Evolutionary conservation across 35 echinoderm and acorn worm genomes (phyloP), one percentile per base, ranked within the genome.

Genomic region (Lytechinus variegatus): DNA sequence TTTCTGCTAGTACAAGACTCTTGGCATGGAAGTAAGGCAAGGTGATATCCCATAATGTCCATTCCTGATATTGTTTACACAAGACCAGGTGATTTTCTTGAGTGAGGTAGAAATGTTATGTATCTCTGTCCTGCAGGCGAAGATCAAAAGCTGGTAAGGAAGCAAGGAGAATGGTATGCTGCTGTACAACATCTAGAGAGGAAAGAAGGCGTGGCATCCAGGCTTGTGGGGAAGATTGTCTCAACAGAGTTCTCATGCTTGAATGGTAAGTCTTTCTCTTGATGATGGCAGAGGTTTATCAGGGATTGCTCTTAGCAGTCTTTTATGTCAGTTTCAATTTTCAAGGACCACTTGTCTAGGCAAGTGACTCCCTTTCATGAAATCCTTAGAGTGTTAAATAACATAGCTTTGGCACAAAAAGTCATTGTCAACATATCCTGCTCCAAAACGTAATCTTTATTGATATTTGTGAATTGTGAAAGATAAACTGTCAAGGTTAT

Each of bases 231-330:
- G 98, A 99, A 87, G 97, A 99, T 52, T 99, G 98, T 86, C 95
- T 99, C 54, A 99, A 99, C 96, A 86, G 98, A 93, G 61, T 99
- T n/a, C 97, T 99, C 12, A 98, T 99, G 98, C 98, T 99, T 52
- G 98, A 99, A 96, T 99, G 98, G 98, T 98, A 60, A 95, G 97
- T 94, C 24, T 44, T 28, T 72, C 88, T 52, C 16, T 52, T 28
- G 10, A 58, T 9, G 5, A 13, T 58, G 56, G 56, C 13, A 58
- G 56, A 58, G 10, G 9, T 2, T 58, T 58, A 58, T 58, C 5
- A 10, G 13, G 33, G 0, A 1, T 44, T 44, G 33, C 33, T 44
- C 33, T 44, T 44, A 44, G 33, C 33, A 44, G 33, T 44, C 0
- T 44, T 58, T 44, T 58, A 58, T 11, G 10, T 58, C 9, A 58